Percentiles rank a stretch among this genome's conserved stretches.
phyloP scores from a whole-genome alignment of 2,113 vertebrate genomes.

The Ceuthmochares aereus region DNA sequence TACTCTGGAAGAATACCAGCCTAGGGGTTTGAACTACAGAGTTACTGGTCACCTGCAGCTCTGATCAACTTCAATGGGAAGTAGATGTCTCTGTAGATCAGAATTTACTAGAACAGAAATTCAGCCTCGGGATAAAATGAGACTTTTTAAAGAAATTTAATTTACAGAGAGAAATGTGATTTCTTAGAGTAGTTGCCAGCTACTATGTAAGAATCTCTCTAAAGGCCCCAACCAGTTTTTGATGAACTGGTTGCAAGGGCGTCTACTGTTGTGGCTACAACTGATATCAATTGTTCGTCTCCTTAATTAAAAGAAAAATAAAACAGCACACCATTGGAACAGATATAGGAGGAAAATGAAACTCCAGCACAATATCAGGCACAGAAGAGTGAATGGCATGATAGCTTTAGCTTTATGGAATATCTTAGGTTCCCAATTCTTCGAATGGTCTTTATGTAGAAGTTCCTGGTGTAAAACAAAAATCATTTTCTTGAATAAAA shows the following conservation, averaged over 20 bases:
- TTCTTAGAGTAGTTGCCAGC: slow-evolving; percentile 1
- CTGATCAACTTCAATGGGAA: slow-evolving; percentile 53
- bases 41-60: slow-evolving; percentile 31
- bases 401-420: not conserved
- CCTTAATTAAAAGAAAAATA: not conserved
- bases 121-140: slow-evolving; percentile 47
- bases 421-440: not conserved
- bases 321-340: not conserved
- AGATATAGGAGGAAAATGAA: not conserved
- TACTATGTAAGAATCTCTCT: not conserved
- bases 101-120: slow-evolving; percentile 56
- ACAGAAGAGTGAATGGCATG: not conserved
- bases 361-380: not conserved
- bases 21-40: slow-evolving; percentile 43
- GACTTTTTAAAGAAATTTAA: slow-evolving; percentile 38
- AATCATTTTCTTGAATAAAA: not conserved
- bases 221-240: not conserved
- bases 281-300: not conserved
- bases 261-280: not conserved
- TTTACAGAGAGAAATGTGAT: slow-evolving; percentile 36
- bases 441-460: not conserved
- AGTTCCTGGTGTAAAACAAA: not conserved
- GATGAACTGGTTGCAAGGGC: not conserved
- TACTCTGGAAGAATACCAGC: slow-evolving; percentile 40
- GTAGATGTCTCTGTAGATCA: slow-evolving; percentile 49